Conservation (phyloP, 2,797 vertebrate species). For the Argyrosomus regius region DNA sequence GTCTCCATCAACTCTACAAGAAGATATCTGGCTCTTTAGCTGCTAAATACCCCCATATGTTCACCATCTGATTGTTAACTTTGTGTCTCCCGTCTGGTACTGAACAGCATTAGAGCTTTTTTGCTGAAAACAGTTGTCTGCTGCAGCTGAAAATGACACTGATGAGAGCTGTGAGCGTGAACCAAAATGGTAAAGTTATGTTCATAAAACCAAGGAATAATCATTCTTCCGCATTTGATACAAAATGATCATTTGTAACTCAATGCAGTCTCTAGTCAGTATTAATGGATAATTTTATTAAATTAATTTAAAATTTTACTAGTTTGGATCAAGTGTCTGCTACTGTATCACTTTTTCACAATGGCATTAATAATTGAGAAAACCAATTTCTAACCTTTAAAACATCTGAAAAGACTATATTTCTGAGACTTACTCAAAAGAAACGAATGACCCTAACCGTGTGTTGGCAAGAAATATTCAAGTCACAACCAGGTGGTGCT, state of each 20-base stretch:
- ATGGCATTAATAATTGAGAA: constrained; percentile 2
- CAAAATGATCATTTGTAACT: not conserved
- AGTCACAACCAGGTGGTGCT: constrained; percentile 17
- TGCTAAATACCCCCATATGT: not conserved
- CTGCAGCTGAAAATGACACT: not conserved
- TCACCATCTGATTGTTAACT: not conserved
- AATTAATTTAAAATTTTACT: not conserved
- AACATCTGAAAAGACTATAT: not conserved
- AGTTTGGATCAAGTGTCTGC: not conserved
- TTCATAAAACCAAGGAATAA: not conserved
- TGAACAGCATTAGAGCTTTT: not conserved
- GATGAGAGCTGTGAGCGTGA: not conserved
- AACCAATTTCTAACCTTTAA: not conserved
- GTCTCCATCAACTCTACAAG: not conserved
- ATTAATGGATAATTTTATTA: not conserved
- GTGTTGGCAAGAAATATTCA: constrained; percentile 11
- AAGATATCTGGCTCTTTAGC: not conserved
- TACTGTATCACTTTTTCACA: not conserved
- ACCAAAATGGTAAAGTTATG: not conserved
- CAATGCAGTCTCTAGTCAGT: not conserved
- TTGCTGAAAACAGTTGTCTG: not conserved
- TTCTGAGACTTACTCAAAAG: not conserved
- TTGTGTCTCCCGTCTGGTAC: not conserved
- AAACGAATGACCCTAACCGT: constrained; percentile 6
- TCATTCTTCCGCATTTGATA: not conserved